These are phyloP conservation scores for Phalera bucephala DNA, from an alignment of 2,888 invertebrate species.

Conservation along the genomic window DNA sequence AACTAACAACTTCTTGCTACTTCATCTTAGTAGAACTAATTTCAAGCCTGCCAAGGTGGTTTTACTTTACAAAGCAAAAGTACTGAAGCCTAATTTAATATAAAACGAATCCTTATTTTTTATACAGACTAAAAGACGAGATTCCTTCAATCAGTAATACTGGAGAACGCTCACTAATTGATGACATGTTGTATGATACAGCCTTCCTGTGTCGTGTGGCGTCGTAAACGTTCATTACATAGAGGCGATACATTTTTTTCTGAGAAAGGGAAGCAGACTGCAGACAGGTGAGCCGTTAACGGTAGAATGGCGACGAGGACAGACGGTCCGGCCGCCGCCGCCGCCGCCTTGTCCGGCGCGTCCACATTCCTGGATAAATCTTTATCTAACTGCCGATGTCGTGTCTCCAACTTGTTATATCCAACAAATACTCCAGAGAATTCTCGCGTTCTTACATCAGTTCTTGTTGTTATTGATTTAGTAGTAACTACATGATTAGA, in stretches of 20 bases:
- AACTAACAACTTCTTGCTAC: too few species aligned
- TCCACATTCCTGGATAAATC: conserved; percentile 54
- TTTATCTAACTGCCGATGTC: conserved; percentile 38
- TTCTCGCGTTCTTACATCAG: too few species aligned
- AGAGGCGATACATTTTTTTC: conserved; percentile 32
- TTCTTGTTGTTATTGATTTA: too few species aligned
- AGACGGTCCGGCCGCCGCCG: conserved; percentile 27
- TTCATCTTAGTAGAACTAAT: too few species aligned
- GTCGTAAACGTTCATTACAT: conserved; percentile 24
- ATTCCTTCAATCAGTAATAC: too few species aligned
- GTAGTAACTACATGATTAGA: too few species aligned
- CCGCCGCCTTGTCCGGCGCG: conserved; percentile 34
- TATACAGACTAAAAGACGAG: too few species aligned
- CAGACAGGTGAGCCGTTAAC: conserved; percentile 46
- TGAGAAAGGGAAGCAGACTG: conserved; percentile 39
- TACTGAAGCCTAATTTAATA: too few species aligned
- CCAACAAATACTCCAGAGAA: too few species aligned
- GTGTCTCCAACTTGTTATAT: conserved; percentile 16
- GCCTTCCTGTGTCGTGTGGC: conserved; percentile 26
- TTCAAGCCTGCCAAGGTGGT: too few species aligned
- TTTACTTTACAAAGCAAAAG: too few species aligned
- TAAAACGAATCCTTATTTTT: too few species aligned
- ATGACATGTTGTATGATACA: conserved; percentile 14
- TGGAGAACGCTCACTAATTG: conserved; percentile 1
- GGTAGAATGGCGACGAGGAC: conserved; percentile 40